A percentile compares a stretch with the other conserved stretches of the same genome.
These are phyloP conservation scores for Perca schrenkii DNA, from an alignment of 2,113 vertebrate genomes.

Conservation along the genomic window DNA sequence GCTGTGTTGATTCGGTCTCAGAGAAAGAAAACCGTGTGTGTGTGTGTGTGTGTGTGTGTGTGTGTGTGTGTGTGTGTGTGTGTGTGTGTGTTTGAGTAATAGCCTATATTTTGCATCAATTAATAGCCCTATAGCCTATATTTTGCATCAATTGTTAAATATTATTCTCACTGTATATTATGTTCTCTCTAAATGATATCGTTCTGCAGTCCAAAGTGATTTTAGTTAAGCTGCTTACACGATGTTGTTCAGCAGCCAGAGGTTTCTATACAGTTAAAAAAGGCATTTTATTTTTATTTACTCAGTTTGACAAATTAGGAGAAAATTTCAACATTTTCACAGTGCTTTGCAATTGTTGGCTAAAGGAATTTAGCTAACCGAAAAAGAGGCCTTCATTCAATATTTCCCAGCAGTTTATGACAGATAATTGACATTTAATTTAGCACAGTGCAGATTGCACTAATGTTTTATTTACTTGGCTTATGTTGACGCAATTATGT, in stretches of 20 bases:
- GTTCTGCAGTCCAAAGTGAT: neutral
- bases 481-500: neutral
- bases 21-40: neutral
- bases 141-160: neutral
- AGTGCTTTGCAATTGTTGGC: neutral
- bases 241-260: neutral
- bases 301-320: neutral
- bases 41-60: too few relatives aligned
- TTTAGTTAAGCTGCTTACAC: neutral
- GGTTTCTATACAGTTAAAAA: neutral
- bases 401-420: neutral
- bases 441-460: neutral
- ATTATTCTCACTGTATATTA: neutral
- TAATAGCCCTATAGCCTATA: neutral
- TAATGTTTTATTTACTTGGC: neutral
- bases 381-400: neutral
- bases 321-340: neutral
- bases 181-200: neutral
- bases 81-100: too few relatives aligned
- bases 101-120: too few relatives aligned
- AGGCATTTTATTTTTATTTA: neutral
- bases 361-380: neutral
- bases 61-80: too few relatives aligned
- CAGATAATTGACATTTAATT: neutral
- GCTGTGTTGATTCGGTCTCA: neutral